Percentiles rank a stretch among this genome's conserved stretches.
These are phyloP conservation scores for Sylvicola fuscatus DNA, from an alignment of 2,888 invertebrate genomes.

Conservation along the genomic window DNA sequence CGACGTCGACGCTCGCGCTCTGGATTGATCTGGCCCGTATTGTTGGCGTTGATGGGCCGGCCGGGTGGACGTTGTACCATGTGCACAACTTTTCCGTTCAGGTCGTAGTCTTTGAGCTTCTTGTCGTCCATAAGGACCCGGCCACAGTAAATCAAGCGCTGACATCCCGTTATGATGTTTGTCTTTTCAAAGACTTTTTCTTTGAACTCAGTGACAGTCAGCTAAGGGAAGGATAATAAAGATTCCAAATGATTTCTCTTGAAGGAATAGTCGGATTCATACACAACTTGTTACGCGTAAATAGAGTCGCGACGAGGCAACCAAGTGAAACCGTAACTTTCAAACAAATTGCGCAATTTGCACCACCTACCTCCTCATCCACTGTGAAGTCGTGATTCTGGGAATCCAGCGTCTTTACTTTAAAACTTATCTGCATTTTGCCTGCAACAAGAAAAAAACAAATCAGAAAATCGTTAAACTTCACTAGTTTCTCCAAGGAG, in stretches of 20 bases:
- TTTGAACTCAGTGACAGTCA: constrained; percentile 65
- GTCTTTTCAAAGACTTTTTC: constrained; percentile 57
- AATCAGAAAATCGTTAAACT: no score
- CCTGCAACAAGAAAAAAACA: no score
- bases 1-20: constrained; percentile 8
- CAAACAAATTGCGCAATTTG: no score
- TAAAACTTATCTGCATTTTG: constrained; percentile 40
- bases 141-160: constrained; percentile 89
- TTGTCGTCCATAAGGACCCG: constrained; percentile 77
- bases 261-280: no score
- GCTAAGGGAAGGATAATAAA: constrained; percentile 30
- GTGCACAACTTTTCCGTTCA: constrained; percentile 76
- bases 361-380: constrained; percentile 59
- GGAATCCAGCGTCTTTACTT: constrained; percentile 77
- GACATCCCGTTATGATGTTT: constrained; percentile 57
- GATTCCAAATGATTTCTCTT: no score
- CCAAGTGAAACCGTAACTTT: not conserved
- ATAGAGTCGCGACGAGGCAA: no score
- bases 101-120: constrained; percentile 68
- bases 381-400: constrained; percentile 64
- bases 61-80: constrained; percentile 79
- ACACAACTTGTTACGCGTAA: no score
- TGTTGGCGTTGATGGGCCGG: constrained; percentile 13
- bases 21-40: constrained; percentile 3
- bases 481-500: no score